Conservation (phyloP, 2,888 invertebrate genomes). For the Linhomoeus sp. region DNA sequence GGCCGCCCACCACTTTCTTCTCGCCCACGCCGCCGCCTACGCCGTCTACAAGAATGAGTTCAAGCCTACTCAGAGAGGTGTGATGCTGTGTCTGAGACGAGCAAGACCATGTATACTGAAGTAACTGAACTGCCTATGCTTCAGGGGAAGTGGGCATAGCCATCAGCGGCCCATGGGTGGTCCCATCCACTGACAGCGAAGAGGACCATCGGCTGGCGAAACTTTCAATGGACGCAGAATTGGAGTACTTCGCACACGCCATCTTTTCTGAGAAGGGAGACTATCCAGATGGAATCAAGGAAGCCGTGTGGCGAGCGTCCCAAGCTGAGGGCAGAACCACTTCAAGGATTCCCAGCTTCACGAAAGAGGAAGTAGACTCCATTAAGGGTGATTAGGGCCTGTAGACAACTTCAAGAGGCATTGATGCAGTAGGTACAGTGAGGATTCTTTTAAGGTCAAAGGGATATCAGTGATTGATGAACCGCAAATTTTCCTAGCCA, state of each 20-base stretch:
- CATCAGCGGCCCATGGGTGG: too few relatives aligned
- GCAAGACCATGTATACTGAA: too few relatives aligned
- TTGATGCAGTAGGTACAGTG: too few relatives aligned
- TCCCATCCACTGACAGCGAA: too few relatives aligned
- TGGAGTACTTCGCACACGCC: slow-evolving; percentile 5
- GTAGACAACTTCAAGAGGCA: too few relatives aligned
- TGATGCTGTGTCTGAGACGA: background rate
- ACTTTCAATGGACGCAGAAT: background rate
- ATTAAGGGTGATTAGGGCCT: slow-evolving; percentile 6
- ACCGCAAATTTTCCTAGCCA: too few relatives aligned
- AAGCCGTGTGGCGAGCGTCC: slow-evolving; percentile 11
- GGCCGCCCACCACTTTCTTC: slow-evolving; percentile 43
- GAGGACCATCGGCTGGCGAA: background rate
- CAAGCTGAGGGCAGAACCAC: slow-evolving; percentile 11
- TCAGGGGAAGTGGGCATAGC: too few relatives aligned
- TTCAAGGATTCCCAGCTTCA: slow-evolving; percentile 26
- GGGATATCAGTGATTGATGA: too few relatives aligned
- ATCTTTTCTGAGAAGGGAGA: slow-evolving; percentile 6
- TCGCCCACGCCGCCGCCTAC: slow-evolving; percentile 46
- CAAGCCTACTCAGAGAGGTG: slow-evolving; percentile 16
- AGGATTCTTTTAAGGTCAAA: too few relatives aligned
- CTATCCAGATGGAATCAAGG: slow-evolving; percentile 3
- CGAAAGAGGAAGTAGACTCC: slow-evolving; percentile 18
- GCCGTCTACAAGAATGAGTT: slow-evolving; percentile 42
- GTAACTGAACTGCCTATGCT: too few relatives aligned